These are phyloP conservation scores for Malacoctenus gilli DNA, from an alignment of 2,797 vertebrate species.

Conservation along the genomic window DNA sequence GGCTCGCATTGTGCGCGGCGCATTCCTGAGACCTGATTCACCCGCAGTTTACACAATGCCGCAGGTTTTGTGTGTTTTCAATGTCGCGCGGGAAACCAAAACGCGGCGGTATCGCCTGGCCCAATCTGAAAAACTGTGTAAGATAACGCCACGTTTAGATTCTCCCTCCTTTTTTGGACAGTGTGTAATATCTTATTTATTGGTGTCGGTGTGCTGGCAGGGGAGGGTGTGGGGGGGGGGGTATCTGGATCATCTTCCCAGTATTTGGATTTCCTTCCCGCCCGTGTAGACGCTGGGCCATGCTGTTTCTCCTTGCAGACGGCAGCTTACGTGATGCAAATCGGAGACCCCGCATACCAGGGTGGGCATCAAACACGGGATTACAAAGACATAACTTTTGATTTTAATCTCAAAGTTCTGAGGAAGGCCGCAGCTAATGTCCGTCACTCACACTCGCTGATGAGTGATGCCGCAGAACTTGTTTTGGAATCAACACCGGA, in stretches of 20 bases:
- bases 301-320: no score
- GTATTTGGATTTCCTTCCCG: slow-evolving; percentile 7
- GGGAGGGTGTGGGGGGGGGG: neutral
- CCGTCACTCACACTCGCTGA: no score
- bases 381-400: no score
- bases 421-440: no score
- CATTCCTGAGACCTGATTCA: slow-evolving; percentile 74
- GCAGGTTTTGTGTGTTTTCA: slow-evolving; percentile 56
- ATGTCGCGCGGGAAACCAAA: slow-evolving; percentile 45
- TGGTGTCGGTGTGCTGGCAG: slow-evolving; percentile 1
- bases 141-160: slow-evolving; percentile 25
- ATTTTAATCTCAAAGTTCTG: no score
- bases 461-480: no score
- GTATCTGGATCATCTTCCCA: slow-evolving; percentile 21
- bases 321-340: no score
- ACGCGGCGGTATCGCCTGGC: slow-evolving; percentile 45
- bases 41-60: slow-evolving; percentile 52
- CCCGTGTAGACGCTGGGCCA: no score
- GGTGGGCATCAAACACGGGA: no score
- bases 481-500: no score
- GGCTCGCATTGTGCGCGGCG: slow-evolving; percentile 46
- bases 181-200: slow-evolving; percentile 14
- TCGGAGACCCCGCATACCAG: no score
- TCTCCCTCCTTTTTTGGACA: slow-evolving; percentile 14
- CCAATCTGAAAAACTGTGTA: slow-evolving; percentile 28